Conservation (phyloP, 2,113 vertebrate species). For the Podarcis muralis region DNA sequence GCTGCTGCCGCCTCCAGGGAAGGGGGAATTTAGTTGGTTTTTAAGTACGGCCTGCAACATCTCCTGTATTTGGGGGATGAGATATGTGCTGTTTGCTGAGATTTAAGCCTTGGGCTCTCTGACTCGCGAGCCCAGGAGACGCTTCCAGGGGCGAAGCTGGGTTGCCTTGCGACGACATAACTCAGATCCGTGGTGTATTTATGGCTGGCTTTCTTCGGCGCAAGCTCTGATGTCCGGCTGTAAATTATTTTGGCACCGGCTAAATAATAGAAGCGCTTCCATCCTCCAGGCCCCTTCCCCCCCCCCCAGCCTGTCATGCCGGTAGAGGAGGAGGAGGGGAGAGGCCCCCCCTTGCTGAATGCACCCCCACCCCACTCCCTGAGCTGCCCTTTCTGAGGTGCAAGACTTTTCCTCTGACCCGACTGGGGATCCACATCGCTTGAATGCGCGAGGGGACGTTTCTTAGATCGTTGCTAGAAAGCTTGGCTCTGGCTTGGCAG, state of each 20-base stretch:
- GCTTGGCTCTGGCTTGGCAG: neutral
- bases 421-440: neutral
- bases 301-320: rapidly evolving
- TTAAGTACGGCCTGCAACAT: constrained; percentile 4
- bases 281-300: neutral
- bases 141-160: constrained; percentile 29
- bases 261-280: constrained; percentile 27
- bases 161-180: constrained; percentile 3
- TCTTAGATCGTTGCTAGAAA: neutral
- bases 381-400: neutral
- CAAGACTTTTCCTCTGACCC: neutral
- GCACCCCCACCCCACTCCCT: neutral
- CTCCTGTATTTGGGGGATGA: constrained; percentile 7
- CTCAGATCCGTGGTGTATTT: constrained; percentile 37
- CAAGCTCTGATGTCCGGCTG: constrained; percentile 10
- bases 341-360: neutral
- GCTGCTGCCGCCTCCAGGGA: neutral
- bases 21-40: neutral
- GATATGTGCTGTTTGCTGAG: neutral
- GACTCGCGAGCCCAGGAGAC: constrained; percentile 25
- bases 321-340: too few relatives aligned
- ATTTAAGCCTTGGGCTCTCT: constrained; percentile 21
- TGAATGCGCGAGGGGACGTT: neutral
- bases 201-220: constrained; percentile 25
- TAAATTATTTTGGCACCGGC: constrained; percentile 41